A percentile compares a stretch with the other conserved stretches of the same genome.
Evolutionary conservation across 2,888 invertebrate genomes (phyloP).

Genomic region (Pandemis corylana): DNA sequence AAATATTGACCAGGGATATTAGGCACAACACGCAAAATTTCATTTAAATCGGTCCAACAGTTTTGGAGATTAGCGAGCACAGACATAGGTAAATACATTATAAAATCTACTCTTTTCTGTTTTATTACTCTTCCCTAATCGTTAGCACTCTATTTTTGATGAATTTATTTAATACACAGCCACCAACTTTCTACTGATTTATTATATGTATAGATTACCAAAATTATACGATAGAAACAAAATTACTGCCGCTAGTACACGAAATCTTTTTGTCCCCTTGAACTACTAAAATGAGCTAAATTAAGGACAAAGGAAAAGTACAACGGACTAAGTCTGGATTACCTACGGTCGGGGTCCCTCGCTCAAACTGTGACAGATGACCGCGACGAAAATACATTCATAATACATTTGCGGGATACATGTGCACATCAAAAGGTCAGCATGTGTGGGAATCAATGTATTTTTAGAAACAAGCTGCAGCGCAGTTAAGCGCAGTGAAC

Average conservation of each 20-base stretch:
- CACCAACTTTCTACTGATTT: too few species aligned
- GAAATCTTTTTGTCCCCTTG: conserved; percentile 29
- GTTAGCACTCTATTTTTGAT: too few species aligned
- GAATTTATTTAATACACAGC: too few species aligned
- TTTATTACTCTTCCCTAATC: too few species aligned
- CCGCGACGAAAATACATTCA: conserved; percentile 63
- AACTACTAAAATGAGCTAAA: conserved; percentile 45
- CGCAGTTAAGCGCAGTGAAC: not conserved
- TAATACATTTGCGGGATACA: conserved; percentile 59
- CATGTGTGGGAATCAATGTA: conserved; percentile 57
- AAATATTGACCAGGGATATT: too few species aligned
- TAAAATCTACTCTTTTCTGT: too few species aligned
- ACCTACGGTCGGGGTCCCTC: conserved; percentile 51
- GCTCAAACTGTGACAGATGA: conserved; percentile 62
- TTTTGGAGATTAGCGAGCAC: too few species aligned
- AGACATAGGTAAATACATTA: too few species aligned
- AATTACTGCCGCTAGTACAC: conserved; percentile 22
- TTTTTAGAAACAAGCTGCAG: conserved; percentile 52
- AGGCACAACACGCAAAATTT: too few species aligned
- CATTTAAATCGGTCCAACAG: too few species aligned
- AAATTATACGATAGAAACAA: conserved; percentile 1
- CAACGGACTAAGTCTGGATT: conserved; percentile 33
- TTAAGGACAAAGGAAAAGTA: conserved; percentile 41
- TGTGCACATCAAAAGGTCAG: conserved; percentile 61
- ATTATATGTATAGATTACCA: not conserved